Evolutionary conservation across 64 coral and sea anemone genomes (phyloP), one percentile per base, ranked within the genome.

Genomic region (Montipora cactus): DNA sequence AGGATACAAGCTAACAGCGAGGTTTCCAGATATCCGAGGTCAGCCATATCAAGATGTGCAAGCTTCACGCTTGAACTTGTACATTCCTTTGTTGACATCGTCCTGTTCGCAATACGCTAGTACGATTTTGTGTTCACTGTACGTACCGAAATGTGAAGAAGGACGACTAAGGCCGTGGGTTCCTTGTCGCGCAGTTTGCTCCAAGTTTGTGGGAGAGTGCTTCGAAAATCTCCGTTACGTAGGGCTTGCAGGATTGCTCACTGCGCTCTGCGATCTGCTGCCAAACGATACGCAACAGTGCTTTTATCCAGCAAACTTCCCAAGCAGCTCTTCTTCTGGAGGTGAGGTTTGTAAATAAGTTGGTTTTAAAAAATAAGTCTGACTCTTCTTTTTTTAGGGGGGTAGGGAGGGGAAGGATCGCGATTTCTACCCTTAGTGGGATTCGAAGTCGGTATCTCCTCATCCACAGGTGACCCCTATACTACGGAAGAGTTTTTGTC

Each of bases 101-200:
- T 1, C 46, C 7, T 93, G 92, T 59, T 93, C 92, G 19, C 62
- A 71, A 16, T 73, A 53, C 4, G 22, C 92, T 4, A 77, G 86
- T 64, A 87, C 84, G 47, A 88, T 93, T 45, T 44, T 93, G 8
- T 93, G 92, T 53, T 93, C 92, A 5, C 14, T 93, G 19, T 88
- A 81, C 49, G 28, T 93, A 15, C 92, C 84, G 47, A 87, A 93
- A 81, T 93, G 92, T 50, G 83, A 93, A 19, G 75, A 88, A 73
- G 20, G 74, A 3, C 48, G 62, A 55, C 4, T 5, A 11, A 78
- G 4, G 5, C 75, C 84, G 5, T 70, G 25, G 83, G 11, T 86
- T 9, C 92, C 84, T 12, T 93, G 92, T n/a, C 58, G 76, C 9
- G 73, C 78, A 88, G 92, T 93, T 59, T 93, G 92, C 81, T 67